Evolutionary conservation across 2,888 invertebrate genomes (phyloP).

Genomic region (Tuberolachnus salignus): DNA sequence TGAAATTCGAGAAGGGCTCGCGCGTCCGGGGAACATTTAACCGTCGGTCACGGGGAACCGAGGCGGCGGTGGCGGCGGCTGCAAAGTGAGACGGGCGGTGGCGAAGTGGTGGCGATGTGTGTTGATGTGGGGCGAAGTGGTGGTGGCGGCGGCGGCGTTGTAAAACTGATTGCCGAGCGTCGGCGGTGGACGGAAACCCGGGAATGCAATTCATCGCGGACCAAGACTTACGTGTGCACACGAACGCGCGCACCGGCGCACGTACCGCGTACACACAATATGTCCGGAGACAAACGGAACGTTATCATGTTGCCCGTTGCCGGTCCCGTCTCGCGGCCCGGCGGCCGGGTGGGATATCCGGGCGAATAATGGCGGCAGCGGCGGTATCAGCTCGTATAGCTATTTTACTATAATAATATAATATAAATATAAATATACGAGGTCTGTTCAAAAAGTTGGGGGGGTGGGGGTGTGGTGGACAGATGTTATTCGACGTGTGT

Average conservation of each 20-base stretch:
- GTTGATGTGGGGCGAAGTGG: too few species aligned
- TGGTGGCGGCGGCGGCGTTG: not conserved
- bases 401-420: too few species aligned
- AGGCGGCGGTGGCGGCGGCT: not conserved
- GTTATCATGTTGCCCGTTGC: not conserved
- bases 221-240: not conserved
- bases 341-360: not conserved
- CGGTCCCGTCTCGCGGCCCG: too few species aligned
- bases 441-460: too few species aligned
- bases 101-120: not conserved
- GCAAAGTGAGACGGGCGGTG: not conserved
- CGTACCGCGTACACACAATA: not conserved
- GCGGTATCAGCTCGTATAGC: too few species aligned
- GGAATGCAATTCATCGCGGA: constrained; percentile 32
- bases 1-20: constrained; percentile 22
- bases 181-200: not conserved
- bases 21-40: constrained; percentile 2
- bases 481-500: too few species aligned
- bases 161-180: constrained; percentile 37
- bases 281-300: not conserved
- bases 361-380: not conserved
- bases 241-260: not conserved
- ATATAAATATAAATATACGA: too few species aligned
- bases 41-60: not conserved
- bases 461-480: too few species aligned